phyloP scores from a whole-genome alignment of 2,113 vertebrate species.

The Boleophthalmus pectinirostris region DNA sequence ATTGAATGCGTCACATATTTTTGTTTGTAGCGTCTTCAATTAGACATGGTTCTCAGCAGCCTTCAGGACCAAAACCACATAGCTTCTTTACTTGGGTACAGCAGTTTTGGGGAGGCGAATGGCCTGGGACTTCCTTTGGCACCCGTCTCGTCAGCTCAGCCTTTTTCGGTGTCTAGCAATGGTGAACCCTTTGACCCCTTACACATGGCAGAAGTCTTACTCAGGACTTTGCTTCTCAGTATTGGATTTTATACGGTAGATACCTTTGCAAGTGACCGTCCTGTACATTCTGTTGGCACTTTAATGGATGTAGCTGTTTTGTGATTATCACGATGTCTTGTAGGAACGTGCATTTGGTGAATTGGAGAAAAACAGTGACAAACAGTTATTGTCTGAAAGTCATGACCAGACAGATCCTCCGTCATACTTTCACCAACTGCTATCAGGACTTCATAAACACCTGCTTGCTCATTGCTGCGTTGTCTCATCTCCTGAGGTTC shows the following conservation, averaged over 20 bases:
- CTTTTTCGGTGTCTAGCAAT: constrained; percentile 55
- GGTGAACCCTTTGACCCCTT: constrained; percentile 71
- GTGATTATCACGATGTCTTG: not conserved
- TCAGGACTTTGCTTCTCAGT: constrained; percentile 81
- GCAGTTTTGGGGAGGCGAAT: constrained; percentile 74
- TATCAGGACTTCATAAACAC: constrained; percentile 81
- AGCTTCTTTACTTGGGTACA: constrained; percentile 80
- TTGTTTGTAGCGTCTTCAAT: constrained; percentile 76
- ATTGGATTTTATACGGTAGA: constrained; percentile 82
- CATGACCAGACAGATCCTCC: constrained; percentile 76
- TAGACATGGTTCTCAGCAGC: constrained; percentile 83
- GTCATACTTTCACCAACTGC: constrained; percentile 80
- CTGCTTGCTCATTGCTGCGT: constrained; percentile 81
- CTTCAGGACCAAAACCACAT: constrained; percentile 83
- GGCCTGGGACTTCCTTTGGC: constrained; percentile 59
- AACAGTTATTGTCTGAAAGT: constrained; percentile 67
- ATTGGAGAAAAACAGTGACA: constrained; percentile 84
- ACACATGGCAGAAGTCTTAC: constrained; percentile 79
- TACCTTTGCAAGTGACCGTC: not conserved
- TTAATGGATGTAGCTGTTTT: not conserved
- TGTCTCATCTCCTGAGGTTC: constrained; percentile 68
- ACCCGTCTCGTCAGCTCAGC: constrained; percentile 42
- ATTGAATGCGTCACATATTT: not conserved
- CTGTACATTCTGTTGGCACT: not conserved
- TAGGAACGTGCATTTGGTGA: constrained; percentile 83